A percentile compares a stretch with the other conserved stretches of the same genome.
Evolutionary conservation across 2,797 vertebrate genomes (phyloP).

Genomic region (Helarctos malayanus): DNA sequence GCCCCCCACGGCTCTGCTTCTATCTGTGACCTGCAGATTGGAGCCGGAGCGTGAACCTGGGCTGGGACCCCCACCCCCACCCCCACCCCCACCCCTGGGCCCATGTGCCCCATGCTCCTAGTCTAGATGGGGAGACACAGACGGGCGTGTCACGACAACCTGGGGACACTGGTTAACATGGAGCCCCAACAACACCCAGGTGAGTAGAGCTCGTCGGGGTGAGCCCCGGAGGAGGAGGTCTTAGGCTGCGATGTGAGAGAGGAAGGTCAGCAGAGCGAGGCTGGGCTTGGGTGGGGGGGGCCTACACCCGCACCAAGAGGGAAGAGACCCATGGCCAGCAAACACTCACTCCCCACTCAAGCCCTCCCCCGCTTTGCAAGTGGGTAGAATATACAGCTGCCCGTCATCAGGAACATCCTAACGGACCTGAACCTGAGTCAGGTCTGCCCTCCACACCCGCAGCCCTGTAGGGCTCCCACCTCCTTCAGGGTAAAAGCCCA

Average conservation of each 20-base stretch:
- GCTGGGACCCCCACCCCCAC: not conserved
- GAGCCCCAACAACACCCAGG: not conserved
- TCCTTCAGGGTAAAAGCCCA: not conserved
- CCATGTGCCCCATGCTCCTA: not conserved
- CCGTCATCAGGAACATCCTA: fast-evolving
- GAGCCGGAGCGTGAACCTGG: not conserved
- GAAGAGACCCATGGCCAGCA: not conserved
- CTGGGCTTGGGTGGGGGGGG: not conserved
- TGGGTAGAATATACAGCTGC: no score
- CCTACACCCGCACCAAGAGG: not conserved
- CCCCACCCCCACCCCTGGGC: not conserved
- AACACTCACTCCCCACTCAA: not conserved
- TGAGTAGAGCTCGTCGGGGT: fast-evolving
- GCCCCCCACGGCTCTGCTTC: not conserved
- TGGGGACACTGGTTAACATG: fast-evolving
- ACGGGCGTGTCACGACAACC: not conserved
- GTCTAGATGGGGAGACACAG: fast-evolving
- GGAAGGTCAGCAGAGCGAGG: not conserved
- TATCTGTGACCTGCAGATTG: not conserved
- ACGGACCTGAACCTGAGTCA: not conserved
- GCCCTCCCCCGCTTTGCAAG: fast-evolving
- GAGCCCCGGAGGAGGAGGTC: not conserved
- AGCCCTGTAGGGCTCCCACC: not conserved
- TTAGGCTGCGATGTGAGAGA: fast-evolving
- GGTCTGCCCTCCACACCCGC: not conserved